Evolutionary conservation across 2,888 invertebrate species (phyloP).

Genomic region (Pristionchus fissidentatus): DNA sequence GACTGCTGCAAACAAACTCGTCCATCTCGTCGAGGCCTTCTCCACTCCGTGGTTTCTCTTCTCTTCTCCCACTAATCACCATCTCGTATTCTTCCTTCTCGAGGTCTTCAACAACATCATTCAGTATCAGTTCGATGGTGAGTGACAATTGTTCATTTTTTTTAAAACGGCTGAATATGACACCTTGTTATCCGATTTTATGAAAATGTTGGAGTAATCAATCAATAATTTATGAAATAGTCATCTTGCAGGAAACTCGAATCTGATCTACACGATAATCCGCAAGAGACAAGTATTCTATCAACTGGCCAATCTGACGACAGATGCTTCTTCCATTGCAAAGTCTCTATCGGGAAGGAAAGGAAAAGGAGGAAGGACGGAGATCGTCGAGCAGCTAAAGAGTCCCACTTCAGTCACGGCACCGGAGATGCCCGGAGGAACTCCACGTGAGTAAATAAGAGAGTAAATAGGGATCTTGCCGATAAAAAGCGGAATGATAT

Average conservation of each 20-base stretch:
- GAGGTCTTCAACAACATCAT: constrained; percentile 99
- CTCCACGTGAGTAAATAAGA: background rate
- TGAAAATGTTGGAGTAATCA: too few relatives aligned
- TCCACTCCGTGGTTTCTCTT: constrained; percentile 99
- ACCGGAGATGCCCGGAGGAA: constrained; percentile 52
- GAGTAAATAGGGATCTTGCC: too few relatives aligned
- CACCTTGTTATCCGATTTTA: too few relatives aligned
- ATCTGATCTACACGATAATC: constrained; percentile 98
- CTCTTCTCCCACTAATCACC: constrained; percentile 95
- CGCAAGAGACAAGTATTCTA: constrained; percentile 98
- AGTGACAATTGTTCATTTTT: constrained; percentile 58
- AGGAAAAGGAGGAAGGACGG: constrained; percentile 62
- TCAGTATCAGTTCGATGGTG: constrained; percentile 97
- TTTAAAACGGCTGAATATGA: constrained; percentile 6
- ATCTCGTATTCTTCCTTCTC: constrained; percentile 95
- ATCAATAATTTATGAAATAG: too few relatives aligned
- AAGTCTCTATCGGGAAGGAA: constrained; percentile 81
- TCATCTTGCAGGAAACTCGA: constrained; percentile 87
- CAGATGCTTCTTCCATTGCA: constrained; percentile 90
- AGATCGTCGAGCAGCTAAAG: constrained; percentile 65
- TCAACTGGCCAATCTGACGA: constrained; percentile 94
- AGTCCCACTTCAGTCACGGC: constrained; percentile 60
- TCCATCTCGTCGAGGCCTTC: constrained; percentile 87
- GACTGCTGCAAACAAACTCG: constrained; percentile 96
- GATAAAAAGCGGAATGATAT: too few relatives aligned